Base-by-base conservation (phyloP, 2,888 invertebrate species). In the Eulithis prunata region DNA sequence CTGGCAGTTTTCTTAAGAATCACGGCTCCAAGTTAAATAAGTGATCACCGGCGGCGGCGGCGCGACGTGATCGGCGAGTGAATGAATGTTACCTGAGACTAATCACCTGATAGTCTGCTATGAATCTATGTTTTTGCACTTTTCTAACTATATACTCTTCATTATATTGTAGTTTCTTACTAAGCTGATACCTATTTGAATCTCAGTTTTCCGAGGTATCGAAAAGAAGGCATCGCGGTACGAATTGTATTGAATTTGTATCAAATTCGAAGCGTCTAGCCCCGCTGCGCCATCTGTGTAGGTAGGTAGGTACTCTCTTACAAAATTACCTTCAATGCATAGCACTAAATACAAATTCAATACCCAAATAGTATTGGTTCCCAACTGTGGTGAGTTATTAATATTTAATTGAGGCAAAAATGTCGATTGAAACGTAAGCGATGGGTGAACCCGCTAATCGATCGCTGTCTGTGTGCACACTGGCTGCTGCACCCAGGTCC, bases 11-110 rank as follows among this genome's bases (percentile, higher is more conserved):
- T 90, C 88, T 87, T 84, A 87, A 78, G 85, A 91, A 93, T 92
- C 92, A 91, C 88, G 83, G 84, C 84, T 83, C 80, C 78, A 84
- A 89, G 91, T 89, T 91, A 91, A 91, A 92, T 91, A 92, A 91
- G 89, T 90, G 90, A 92, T 91, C 90, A 90, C 89, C 86, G 87
- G 85, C 83, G 83, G 66, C 75, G 80, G 85, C 83, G 83, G 66
- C 75, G 80, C 71, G 79, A 90, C 91, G 92, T 90, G 91, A 87
- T 75, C 74, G 74, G 91, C 79, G 84, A 78, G 71, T 72, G 64
- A 77, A 86, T 83, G 76, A 73, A 78, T 76, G 74, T 79, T 83
- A 84, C 81, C 85, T 81, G 83, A 78, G 76, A 73, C 80, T 78
- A 74, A 76, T 78, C 78, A 73, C 71, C 72, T 76, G 60, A 43